These are phyloP conservation scores for Anhinga anhinga DNA, from an alignment of 2,113 vertebrate genomes.

Conservation along the genomic window DNA sequence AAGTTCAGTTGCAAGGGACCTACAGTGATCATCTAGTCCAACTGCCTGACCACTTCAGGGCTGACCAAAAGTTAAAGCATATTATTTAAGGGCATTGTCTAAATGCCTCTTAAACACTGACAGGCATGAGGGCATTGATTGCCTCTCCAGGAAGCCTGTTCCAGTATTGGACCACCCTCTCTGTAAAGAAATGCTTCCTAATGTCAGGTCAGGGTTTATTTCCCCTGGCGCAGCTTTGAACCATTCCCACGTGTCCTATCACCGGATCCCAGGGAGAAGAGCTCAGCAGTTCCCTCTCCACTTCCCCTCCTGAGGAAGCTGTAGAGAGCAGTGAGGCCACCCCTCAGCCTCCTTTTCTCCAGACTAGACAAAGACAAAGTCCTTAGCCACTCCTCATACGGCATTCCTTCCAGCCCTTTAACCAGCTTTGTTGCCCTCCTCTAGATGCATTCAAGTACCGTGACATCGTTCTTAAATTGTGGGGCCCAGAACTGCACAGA, in stretches of 20 bases:
- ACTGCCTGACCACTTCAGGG: neutral
- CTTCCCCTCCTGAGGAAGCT: neutral
- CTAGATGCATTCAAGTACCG: neutral
- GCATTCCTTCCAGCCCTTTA: neutral
- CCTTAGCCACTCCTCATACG: neutral
- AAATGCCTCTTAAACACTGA: neutral
- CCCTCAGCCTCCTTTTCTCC: neutral
- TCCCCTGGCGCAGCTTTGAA: neutral
- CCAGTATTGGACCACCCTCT: neutral
- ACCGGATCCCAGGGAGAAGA: neutral
- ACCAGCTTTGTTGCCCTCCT: neutral
- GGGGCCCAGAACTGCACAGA: neutral
- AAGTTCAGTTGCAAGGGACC: neutral
- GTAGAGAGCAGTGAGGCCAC: neutral
- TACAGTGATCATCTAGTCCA: neutral
- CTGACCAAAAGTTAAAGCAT: neutral
- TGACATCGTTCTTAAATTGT: neutral
- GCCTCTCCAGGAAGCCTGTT: neutral
- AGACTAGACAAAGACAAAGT: neutral
- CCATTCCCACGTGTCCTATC: neutral
- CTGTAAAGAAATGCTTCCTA: neutral
- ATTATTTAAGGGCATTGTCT: neutral
- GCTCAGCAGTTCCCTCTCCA: neutral
- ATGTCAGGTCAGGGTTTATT: neutral
- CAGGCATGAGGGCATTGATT: neutral